Evolutionary conservation across 2,113 vertebrate species (phyloP).

Genomic region (Probosciger aterrimus): DNA sequence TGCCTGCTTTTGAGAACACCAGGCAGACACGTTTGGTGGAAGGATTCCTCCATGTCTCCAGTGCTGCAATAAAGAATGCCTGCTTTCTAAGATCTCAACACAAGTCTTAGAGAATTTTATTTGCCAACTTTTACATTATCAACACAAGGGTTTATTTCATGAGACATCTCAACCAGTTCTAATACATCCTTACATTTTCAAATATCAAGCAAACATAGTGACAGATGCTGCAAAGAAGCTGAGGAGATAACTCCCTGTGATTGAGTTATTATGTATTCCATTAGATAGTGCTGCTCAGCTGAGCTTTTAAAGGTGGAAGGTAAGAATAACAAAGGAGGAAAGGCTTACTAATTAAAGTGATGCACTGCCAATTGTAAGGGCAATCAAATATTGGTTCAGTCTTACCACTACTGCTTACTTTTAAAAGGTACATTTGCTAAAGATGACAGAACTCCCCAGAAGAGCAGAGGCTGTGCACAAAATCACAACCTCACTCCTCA

Average conservation of each 20-base stretch:
- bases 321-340: background rate
- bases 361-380: background rate
- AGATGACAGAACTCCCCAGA: background rate
- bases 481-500: background rate
- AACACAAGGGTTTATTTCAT: background rate
- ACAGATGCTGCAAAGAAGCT: background rate
- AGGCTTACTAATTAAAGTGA: constrained; percentile 8
- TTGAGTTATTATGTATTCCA: background rate
- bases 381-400: background rate
- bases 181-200: background rate
- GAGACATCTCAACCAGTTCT: background rate
- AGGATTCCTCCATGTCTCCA: background rate
- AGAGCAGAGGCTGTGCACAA: background rate
- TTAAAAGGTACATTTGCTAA: background rate
- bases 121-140: background rate
- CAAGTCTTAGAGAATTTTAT: background rate
- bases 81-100: background rate
- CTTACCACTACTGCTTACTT: background rate
- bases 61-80: background rate
- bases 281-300: background rate
- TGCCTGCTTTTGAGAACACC: background rate
- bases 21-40: background rate
- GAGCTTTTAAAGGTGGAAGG: background rate
- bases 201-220: background rate
- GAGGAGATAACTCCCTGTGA: background rate